These are phyloP conservation scores for Coendou prehensilis DNA, from an alignment of 2,797 vertebrate genomes.

Conservation along the genomic window DNA sequence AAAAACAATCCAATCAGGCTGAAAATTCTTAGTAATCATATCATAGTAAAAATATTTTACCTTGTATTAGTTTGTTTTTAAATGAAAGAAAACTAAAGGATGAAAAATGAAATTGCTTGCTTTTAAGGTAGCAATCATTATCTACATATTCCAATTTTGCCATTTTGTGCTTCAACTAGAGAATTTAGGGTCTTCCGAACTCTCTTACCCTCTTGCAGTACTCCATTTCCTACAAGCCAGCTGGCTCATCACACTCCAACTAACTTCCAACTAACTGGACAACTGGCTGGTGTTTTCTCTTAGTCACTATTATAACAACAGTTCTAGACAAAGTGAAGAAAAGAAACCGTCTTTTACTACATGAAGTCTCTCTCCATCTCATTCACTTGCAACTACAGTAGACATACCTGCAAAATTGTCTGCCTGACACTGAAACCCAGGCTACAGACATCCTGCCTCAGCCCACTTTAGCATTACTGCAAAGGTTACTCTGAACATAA, in stretches of 20 bases:
- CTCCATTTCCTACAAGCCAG: not conserved
- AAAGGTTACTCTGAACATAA: not conserved
- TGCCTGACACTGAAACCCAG: not conserved
- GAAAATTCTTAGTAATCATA: slow-evolving; percentile 32
- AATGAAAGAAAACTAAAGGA: not conserved
- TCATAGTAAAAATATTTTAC: slow-evolving; percentile 11
- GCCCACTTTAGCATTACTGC: not conserved
- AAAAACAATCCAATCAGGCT: slow-evolving; percentile 2
- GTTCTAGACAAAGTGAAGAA: not conserved
- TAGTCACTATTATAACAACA: slow-evolving; percentile 34
- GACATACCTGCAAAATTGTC: not conserved
- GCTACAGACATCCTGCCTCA: slow-evolving; percentile 30
- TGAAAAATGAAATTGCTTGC: not conserved
- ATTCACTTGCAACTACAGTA: not conserved
- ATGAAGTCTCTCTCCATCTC: not conserved
- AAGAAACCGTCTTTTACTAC: not conserved
- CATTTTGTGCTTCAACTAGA: not conserved
- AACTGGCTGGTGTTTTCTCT: not conserved
- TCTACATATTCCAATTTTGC: not conserved
- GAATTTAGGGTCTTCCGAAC: not conserved
- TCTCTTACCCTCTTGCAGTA: fast-evolving
- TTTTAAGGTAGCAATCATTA: not conserved
- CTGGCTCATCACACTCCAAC: not conserved
- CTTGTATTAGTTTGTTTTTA: not conserved
- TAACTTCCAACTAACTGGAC: not conserved